A percentile compares a stretch with the other conserved stretches of the same genome.
phyloP scores from a whole-genome alignment of 2,797 vertebrate genomes.

The Erithacus rubecula region DNA sequence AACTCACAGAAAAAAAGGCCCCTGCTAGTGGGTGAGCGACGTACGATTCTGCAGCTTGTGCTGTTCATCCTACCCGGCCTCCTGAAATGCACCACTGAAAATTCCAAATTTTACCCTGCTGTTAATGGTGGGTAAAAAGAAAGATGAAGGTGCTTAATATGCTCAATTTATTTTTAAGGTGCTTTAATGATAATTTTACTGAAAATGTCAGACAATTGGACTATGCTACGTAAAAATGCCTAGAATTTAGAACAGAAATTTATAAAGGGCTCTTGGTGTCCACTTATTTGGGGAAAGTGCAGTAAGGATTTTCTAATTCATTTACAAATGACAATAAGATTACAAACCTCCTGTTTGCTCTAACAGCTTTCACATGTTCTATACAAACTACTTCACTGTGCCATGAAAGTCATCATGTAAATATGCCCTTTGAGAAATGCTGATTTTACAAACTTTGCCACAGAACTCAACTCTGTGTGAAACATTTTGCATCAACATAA shows the following conservation, averaged over 20 bases:
- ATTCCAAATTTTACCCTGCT: neutral
- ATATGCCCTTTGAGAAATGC: neutral
- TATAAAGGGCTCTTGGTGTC: neutral
- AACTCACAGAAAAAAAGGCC: conserved; percentile 80
- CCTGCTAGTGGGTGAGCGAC: conserved; percentile 63
- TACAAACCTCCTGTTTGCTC: neutral
- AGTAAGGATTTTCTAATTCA: neutral
- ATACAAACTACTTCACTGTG: neutral
- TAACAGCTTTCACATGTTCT: neutral
- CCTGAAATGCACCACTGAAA: neutral
- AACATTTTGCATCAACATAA: neutral
- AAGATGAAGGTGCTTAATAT: neutral
- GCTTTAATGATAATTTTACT: neutral
- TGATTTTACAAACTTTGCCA: neutral
- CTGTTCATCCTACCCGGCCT: neutral
- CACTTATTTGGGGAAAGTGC: neutral
- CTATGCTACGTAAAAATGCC: neutral
- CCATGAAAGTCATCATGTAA: neutral
- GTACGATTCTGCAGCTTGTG: neutral
- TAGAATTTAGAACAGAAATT: neutral
- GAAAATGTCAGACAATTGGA: neutral
- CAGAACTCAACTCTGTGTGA: neutral
- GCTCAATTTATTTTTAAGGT: neutral
- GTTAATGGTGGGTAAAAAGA: neutral
- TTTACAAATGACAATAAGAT: neutral